Conservation (phyloP, 2,113 vertebrate species). For the Notechis scutatus region DNA sequence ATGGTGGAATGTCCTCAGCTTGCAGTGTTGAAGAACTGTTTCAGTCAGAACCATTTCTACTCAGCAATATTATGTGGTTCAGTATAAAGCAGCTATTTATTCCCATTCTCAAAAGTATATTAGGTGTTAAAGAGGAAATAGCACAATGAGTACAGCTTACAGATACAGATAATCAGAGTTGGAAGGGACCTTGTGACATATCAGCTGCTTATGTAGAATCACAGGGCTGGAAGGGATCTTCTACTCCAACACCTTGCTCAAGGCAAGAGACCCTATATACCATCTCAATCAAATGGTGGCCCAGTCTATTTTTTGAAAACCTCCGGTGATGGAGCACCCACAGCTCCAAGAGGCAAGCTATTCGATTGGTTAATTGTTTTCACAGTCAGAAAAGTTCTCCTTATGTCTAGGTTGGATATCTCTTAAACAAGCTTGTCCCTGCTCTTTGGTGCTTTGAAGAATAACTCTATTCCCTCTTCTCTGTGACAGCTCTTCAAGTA, state of each 20-base stretch:
- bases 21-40: neutral
- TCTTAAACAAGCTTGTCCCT: neutral
- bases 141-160: neutral
- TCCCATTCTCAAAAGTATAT: neutral
- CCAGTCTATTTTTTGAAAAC: neutral
- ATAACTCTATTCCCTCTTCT: neutral
- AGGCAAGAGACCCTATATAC: neutral
- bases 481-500: neutral
- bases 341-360: neutral
- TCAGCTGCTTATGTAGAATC: neutral
- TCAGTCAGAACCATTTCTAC: neutral
- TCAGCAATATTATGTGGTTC: neutral
- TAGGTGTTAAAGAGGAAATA: neutral
- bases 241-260: neutral
- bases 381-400: neutral
- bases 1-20: neutral
- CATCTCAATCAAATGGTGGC: neutral
- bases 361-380: neutral
- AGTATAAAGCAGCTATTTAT: neutral
- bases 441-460: neutral
- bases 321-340: too few relatives aligned
- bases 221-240: neutral
- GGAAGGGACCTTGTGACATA: neutral
- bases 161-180: too few relatives aligned
- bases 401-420: neutral